Evolutionary conservation across 2,888 invertebrate species (phyloP).

Genomic region (Epinotia bilunana): DNA sequence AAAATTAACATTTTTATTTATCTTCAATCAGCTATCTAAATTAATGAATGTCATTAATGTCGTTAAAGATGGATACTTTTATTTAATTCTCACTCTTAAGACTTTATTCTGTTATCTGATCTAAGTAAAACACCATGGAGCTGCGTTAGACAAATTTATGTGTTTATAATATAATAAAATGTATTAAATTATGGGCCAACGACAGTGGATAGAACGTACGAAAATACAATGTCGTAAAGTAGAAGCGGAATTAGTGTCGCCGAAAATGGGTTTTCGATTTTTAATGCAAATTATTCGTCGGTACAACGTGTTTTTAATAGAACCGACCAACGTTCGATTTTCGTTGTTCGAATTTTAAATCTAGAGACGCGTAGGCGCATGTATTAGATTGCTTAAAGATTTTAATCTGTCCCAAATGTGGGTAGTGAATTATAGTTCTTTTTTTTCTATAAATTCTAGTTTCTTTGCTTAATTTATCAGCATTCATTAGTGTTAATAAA

Average conservation of each 20-base stretch:
- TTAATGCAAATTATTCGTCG: conserved; percentile 74
- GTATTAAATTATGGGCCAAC: conserved; percentile 64
- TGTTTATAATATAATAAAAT: conserved; percentile 68
- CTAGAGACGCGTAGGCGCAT: conserved; percentile 75
- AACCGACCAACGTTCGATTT: conserved; percentile 66
- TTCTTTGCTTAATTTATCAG: conserved; percentile 66
- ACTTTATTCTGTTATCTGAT: conserved; percentile 59
- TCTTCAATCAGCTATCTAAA: conserved; percentile 35
- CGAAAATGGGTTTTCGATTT: conserved; percentile 67
- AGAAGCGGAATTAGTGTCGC: conserved; percentile 69
- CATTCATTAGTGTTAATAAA: conserved; percentile 62
- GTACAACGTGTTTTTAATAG: conserved; percentile 57
- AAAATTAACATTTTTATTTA: conserved; percentile 35
- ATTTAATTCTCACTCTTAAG: conserved; percentile 47
- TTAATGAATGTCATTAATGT: conserved; percentile 40
- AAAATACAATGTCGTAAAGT: conserved; percentile 73
- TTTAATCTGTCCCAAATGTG: conserved; percentile 74
- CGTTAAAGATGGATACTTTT: conserved; percentile 31
- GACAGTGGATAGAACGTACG: conserved; percentile 58
- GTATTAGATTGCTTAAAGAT: conserved; percentile 76
- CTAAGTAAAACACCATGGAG: conserved; percentile 63
- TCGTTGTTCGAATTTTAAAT: conserved; percentile 67
- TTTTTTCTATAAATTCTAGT: conserved; percentile 68
- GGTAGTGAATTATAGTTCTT: conserved; percentile 76
- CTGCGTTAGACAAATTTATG: conserved; percentile 70